phyloP scores from a whole-genome alignment of 2,113 vertebrate genomes.

The Isichthys henryi region DNA sequence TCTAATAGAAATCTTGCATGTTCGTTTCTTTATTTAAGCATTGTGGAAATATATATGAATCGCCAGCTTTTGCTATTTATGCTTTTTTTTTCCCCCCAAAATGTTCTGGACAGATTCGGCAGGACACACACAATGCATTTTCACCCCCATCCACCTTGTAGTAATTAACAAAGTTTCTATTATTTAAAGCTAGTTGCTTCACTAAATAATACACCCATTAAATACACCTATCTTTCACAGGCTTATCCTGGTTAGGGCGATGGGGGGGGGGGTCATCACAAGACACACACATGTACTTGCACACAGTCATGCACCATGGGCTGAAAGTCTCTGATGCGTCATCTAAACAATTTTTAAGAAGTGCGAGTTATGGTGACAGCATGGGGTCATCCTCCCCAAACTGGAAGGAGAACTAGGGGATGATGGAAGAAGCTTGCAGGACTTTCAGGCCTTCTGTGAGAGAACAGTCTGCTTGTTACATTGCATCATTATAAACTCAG shows the following conservation, averaged over 20 bases:
- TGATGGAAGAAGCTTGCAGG: neutral
- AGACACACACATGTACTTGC: neutral
- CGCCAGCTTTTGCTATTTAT: neutral
- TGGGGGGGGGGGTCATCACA: neutral
- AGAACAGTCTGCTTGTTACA: neutral
- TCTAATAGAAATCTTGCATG: neutral
- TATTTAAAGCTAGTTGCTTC: neutral
- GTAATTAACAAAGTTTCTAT: neutral
- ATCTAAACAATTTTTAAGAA: neutral
- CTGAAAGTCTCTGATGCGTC: neutral
- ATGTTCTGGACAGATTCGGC: neutral
- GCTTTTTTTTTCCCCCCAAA: neutral
- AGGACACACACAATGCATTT: neutral
- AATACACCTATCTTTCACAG: neutral
- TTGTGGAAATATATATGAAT: neutral
- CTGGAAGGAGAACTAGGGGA: neutral
- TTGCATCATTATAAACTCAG: neutral
- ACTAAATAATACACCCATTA: neutral
- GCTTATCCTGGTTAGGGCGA: neutral
- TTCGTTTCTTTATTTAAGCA: neutral
- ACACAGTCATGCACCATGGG: neutral
- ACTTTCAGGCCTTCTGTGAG: neutral
- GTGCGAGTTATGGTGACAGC: neutral
- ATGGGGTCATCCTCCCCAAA: neutral
- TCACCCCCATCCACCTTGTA: neutral